Percentiles rank a stretch among this genome's conserved stretches.
These are phyloP conservation scores for Crotalus horridus DNA, from an alignment of 2,113 vertebrate genomes.

Conservation along the genomic window DNA sequence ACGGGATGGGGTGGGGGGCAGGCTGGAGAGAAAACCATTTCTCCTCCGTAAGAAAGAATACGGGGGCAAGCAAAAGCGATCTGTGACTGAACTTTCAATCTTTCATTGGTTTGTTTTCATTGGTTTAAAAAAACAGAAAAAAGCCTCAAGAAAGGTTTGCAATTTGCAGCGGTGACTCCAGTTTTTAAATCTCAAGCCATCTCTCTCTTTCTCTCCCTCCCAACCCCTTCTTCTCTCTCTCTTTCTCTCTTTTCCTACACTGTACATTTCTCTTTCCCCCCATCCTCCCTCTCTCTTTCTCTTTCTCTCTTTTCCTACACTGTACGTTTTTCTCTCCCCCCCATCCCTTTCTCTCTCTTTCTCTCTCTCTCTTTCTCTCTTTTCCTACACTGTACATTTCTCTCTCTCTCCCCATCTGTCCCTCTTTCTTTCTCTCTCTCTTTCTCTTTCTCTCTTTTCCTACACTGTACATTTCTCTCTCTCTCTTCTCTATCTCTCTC, in stretches of 20 bases:
- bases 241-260: background rate
- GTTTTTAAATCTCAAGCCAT: conserved; percentile 52
- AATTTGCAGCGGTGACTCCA: conserved; percentile 37
- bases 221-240: background rate
- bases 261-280: too few relatives aligned
- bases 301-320: too few relatives aligned
- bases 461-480: background rate
- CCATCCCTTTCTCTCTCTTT: too few relatives aligned
- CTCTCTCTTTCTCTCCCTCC: background rate
- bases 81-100: background rate
- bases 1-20: background rate
- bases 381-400: too few relatives aligned
- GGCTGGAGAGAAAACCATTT: background rate
- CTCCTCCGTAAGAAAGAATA: conserved; percentile 28
- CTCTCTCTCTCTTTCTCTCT: too few relatives aligned
- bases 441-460: too few relatives aligned
- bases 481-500: background rate
- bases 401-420: too few relatives aligned
- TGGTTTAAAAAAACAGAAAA: conserved; percentile 25
- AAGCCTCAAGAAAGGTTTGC: conserved; percentile 49
- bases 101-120: conserved; percentile 8
- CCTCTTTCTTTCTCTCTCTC: too few relatives aligned
- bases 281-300: conserved; percentile 11
- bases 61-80: conserved; percentile 25
- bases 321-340: too few relatives aligned